Evolutionary conservation across 2,797 vertebrate species (phyloP), one percentile per base, ranked within the genome.

Genomic region (Holocentrus rufus): DNA sequence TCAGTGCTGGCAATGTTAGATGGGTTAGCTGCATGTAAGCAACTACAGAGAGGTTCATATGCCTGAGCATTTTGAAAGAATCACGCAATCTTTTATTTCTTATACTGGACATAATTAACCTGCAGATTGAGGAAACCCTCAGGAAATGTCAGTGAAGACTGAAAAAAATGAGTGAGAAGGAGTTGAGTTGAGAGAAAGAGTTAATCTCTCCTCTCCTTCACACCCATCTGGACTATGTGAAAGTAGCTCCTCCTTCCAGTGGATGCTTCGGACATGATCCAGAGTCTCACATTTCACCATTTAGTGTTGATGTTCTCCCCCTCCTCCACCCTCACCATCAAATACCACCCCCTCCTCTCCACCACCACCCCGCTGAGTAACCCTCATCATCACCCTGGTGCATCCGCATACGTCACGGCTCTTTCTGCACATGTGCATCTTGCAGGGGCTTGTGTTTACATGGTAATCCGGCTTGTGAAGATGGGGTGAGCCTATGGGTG

Each of bases 231-330:
- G 74, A 64, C 52, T 66, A 17, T 60, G 61, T 14, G 47, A 57
- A 55, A 53, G 25, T 39, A 80, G 76, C 78, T 84, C 82, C 83
- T 80, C 83, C 83, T 82, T 61, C 60, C 31, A 55, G 69, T 25
- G 42, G 65, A 85, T 80, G 77, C 67, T 88, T 85, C 56, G 72
- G 67, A 79, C 73, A 66, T 68, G 42, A 86, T 52, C 68, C 72
- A 58, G 34, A 65, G 70, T 71, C 59, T 92, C 88, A 74, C 25
- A 39, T 90, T 90, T 84, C 90, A 77, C 66, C 42, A 17, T 63
- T 65, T 53, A 39, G 20, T 65, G 55, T 77, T 54, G 2, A 72
- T 64, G 31, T 17, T 71, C 68, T 58, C 25, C 69, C 67, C 46
- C 50, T 1, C 17, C n/a, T 8, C 49, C 34, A 46, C 52, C 34